These are phyloP conservation scores for Siniperca undulata DNA, from an alignment of 2,797 vertebrate genomes.

Conservation along the genomic window DNA sequence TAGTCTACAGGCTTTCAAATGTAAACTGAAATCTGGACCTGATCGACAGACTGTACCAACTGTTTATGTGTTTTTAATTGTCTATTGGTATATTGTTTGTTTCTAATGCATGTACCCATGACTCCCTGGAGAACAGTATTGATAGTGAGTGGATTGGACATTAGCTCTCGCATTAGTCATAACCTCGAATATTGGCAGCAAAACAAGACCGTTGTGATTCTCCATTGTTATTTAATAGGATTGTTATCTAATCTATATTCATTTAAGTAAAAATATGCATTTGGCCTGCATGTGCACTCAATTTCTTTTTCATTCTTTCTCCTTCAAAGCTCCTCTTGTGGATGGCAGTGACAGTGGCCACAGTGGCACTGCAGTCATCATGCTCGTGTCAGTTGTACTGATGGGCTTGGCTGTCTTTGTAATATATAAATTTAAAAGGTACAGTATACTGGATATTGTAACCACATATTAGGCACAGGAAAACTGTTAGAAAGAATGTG, in stretches of 20 bases:
- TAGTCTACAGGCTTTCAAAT: neutral
- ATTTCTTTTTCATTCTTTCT: conserved; percentile 44
- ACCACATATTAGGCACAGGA: neutral
- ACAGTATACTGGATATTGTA: conserved; percentile 50
- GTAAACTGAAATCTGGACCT: neutral
- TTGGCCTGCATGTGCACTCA: conserved; percentile 31
- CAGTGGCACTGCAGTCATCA: conserved; percentile 93
- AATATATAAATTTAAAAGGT: conserved; percentile 97
- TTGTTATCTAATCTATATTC: conserved; percentile 14
- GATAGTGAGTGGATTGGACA: conserved; percentile 12
- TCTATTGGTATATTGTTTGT: neutral
- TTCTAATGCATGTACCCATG: neutral
- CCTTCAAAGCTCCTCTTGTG: conserved; percentile 88
- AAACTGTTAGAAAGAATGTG: conserved; percentile 1
- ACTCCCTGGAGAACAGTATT: neutral
- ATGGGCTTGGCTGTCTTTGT: conserved; percentile 91
- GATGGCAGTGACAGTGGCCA: conserved; percentile 89
- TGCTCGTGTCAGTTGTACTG: conserved; percentile 93
- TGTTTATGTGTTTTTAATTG: neutral
- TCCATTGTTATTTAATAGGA: conserved; percentile 11
- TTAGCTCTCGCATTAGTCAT: neutral
- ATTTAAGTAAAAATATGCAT: neutral
- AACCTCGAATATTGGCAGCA: neutral
- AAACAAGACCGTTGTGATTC: conserved; percentile 13
- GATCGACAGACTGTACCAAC: neutral